Evolutionary conservation across 35 echinoderm and acorn worm genomes (phyloP).

Genomic region (Apostichopus japonicus): DNA sequence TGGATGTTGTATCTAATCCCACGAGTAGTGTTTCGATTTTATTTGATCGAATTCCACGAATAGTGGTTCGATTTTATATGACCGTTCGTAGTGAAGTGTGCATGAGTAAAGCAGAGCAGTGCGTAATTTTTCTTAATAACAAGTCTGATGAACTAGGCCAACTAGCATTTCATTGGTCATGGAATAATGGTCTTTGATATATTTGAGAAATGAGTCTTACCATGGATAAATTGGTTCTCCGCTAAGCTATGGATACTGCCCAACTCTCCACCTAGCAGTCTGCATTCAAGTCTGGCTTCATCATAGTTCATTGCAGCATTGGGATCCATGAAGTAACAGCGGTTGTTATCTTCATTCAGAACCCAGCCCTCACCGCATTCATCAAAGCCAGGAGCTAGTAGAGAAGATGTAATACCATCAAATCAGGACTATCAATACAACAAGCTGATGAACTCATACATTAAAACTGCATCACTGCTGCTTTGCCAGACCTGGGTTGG

Average conservation of each 20-base stretch:
- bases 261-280: background rate
- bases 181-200: too few relatives aligned
- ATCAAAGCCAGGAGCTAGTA: constrained; percentile 16
- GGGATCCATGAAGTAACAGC: constrained; percentile 31
- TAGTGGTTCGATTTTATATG: too few relatives aligned
- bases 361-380: constrained; percentile 31
- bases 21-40: too few relatives aligned
- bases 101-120: too few relatives aligned
- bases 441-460: background rate
- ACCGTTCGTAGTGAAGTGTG: too few relatives aligned
- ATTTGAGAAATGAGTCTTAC: background rate
- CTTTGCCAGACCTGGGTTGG: background rate
- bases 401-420: background rate
- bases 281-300: constrained; percentile 12
- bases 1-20: too few relatives aligned
- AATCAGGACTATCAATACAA: background rate
- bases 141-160: too few relatives aligned
- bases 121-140: too few relatives aligned
- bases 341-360: background rate
- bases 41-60: too few relatives aligned
- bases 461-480: too few relatives aligned
- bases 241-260: constrained; percentile 17
- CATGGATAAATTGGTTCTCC: constrained; percentile 3
- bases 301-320: background rate
- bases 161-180: too few relatives aligned